These are phyloP conservation scores for Zaprionus gabonicus DNA, from an alignment of 1,140 invertebrate genomes.

Conservation along the genomic window DNA sequence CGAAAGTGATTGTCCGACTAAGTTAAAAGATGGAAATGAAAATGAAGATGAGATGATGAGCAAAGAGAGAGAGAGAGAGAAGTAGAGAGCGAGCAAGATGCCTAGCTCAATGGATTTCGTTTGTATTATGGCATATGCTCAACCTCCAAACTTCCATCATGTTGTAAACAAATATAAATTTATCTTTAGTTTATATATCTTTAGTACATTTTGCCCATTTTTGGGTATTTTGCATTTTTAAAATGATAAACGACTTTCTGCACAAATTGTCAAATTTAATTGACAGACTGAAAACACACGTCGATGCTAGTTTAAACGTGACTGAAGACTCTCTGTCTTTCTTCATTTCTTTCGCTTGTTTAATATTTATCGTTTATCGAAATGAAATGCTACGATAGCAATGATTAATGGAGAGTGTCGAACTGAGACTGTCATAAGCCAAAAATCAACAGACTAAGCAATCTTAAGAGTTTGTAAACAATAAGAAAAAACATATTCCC, in stretches of 20 bases:
- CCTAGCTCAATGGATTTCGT: conserved; percentile 51
- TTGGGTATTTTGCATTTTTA: conserved; percentile 39
- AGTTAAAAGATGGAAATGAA: conserved; percentile 37
- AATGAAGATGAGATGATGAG: conserved; percentile 11
- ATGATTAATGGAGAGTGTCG: conserved; percentile 42
- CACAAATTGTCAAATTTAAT: conserved; percentile 46
- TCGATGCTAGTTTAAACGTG: conserved; percentile 16
- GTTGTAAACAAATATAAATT: too few species aligned
- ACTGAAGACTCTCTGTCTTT: neutral
- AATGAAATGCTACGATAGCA: conserved; percentile 6
- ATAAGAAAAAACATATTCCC: conserved; percentile 26
- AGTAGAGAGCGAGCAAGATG: conserved; percentile 5
- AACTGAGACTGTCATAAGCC: neutral
- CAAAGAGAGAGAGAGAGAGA: conserved; percentile 10
- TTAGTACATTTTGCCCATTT: conserved; percentile 24
- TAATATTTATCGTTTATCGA: conserved; percentile 29
- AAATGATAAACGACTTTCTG: conserved; percentile 45
- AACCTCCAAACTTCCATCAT: conserved; percentile 24
- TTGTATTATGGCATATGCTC: conserved; percentile 44
- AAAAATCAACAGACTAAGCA: conserved; percentile 30
- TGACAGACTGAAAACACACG: conserved; percentile 21
- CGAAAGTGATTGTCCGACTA: conserved; percentile 68
- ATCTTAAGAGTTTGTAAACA: conserved; percentile 14
- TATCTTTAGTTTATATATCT: conserved; percentile 11
- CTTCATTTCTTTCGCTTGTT: neutral